These are phyloP conservation scores for Folsomia manolachei DNA, from an alignment of 2,888 invertebrate species.

Conservation along the genomic window DNA sequence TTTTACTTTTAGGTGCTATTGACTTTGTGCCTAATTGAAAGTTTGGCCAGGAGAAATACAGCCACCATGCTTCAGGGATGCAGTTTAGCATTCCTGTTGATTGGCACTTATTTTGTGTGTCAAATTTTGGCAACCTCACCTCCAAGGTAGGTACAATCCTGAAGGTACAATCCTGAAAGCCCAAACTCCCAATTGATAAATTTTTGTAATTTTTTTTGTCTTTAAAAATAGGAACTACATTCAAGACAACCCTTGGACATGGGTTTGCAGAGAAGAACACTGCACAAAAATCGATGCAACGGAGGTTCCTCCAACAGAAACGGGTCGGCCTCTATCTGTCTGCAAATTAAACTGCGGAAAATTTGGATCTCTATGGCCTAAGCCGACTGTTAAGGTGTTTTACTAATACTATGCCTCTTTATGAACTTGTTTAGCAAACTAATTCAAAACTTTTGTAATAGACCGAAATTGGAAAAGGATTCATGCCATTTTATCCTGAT, in stretches of 20 bases:
- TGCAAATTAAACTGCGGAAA: slow-evolving; percentile 51
- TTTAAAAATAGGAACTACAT: too few relatives aligned
- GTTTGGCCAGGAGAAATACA: too few relatives aligned
- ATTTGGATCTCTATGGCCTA: slow-evolving; percentile 50
- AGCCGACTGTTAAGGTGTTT: slow-evolving; percentile 45
- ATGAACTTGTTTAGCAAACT: neutral
- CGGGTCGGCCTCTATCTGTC: slow-evolving; percentile 32
- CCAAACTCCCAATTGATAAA: too few relatives aligned
- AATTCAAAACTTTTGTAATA: slow-evolving; percentile 13
- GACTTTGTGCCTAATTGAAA: too few relatives aligned
- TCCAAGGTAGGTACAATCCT: too few relatives aligned
- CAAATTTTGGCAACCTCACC: too few relatives aligned
- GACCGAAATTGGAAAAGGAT: slow-evolving; percentile 38
- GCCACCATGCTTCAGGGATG: too few relatives aligned
- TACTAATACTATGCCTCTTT: neutral
- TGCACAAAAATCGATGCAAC: slow-evolving; percentile 40
- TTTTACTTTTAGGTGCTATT: too few relatives aligned
- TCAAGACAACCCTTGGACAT: slow-evolving; percentile 32
- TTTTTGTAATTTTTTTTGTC: too few relatives aligned
- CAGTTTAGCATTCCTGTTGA: too few relatives aligned
- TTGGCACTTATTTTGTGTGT: too few relatives aligned
- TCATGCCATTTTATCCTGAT: slow-evolving; percentile 44
- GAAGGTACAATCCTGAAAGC: too few relatives aligned
- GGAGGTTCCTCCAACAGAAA: slow-evolving; percentile 28
- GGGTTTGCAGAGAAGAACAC: slow-evolving; percentile 35